Base-by-base conservation (phyloP, 2,797 vertebrate genomes). In the Tenualosa thibaudeaui region DNA sequence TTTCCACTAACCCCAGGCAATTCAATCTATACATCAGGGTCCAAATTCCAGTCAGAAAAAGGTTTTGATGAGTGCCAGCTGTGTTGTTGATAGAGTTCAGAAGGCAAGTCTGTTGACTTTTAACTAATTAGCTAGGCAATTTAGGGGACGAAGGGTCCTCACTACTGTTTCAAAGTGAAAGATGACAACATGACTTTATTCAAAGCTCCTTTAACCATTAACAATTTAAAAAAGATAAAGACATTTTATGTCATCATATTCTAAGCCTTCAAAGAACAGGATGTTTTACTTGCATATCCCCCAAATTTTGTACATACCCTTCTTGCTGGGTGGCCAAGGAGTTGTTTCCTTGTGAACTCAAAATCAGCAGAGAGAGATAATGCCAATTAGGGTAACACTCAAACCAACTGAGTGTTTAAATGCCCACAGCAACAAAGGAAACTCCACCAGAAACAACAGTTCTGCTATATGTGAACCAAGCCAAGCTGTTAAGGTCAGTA, bases 371-470 rank as follows among this genome's bases (percentile, higher is more conserved):
- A 62, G 46, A 78, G 68, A 86, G 86, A 53, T 60, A 43, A 15
- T 75, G 68, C 68, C 68, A 75, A 37, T 24, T n/a, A 8, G n/a
- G n/a, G 58, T n/a, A n/a, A 8, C n/a, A 7, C 22, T 62, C 58
- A 62, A 62, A n/a, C 22, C 58, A 62, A 37, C 37, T 82, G 68
- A 60, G 24, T 85, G 84, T 50, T 88, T 85, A 13, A 81, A 54
- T 85, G 40, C 60, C 84, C 81, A 60, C 49, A 8, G 65, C 51
- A 86, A 81, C 82, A 89, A 54, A 84, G 81, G 84, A 83, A 87
- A 83, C 24, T 1, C 43, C 4, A n/a, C 81, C 19, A 65, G 50
- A 26, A 82, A 58, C 54, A 43, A 17, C 37, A 75, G 13, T 17
- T 6, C 2, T 2, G 6, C 17, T 43, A 43, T 43, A 37, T 43